phyloP scores from a whole-genome alignment of 2,888 invertebrate genomes.

The Melikaiella ostensackeni region DNA sequence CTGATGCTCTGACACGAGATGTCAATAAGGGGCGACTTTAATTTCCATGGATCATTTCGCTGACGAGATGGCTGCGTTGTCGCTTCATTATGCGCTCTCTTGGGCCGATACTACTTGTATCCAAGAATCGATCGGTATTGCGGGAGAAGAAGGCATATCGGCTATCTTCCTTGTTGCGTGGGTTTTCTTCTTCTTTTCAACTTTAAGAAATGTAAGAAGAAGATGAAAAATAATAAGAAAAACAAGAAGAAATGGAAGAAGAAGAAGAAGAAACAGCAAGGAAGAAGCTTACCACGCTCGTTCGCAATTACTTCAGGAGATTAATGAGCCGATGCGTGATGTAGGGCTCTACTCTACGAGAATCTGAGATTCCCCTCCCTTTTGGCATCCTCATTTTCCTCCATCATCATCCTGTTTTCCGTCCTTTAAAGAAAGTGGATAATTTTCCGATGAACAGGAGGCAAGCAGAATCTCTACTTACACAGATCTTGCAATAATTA shows the following conservation, averaged over 20 bases:
- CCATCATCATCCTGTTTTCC: constrained; percentile 18
- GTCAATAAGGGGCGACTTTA: constrained; percentile 38
- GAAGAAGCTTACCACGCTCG: constrained; percentile 65
- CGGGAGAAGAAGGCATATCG: constrained; percentile 62
- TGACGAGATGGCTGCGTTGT: constrained; percentile 42
- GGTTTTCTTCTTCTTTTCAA: constrained; percentile 46
- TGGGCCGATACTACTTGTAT: constrained; percentile 39
- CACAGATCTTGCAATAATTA: constrained; percentile 37
- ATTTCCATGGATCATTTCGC: constrained; percentile 31
- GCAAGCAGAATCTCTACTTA: constrained; percentile 5
- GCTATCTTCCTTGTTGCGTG: constrained; percentile 56
- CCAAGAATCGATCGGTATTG: constrained; percentile 55
- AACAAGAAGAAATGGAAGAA: constrained; percentile 40
- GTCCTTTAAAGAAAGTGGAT: constrained; percentile 11
- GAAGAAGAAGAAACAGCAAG: constrained; percentile 49
- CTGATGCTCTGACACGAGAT: constrained; percentile 35
- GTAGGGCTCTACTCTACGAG: constrained; percentile 66
- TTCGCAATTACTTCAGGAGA: constrained; percentile 73
- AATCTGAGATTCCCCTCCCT: constrained; percentile 38
- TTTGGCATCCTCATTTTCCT: constrained; percentile 22
- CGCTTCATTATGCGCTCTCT: constrained; percentile 43
- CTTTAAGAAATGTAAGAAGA: constrained; percentile 52
- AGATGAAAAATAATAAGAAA: constrained; percentile 48
- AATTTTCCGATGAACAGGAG: constrained; percentile 1
- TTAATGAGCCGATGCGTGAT: constrained; percentile 74